Conservation (phyloP, 2,797 vertebrate genomes). For the Argyrosomus regius region DNA sequence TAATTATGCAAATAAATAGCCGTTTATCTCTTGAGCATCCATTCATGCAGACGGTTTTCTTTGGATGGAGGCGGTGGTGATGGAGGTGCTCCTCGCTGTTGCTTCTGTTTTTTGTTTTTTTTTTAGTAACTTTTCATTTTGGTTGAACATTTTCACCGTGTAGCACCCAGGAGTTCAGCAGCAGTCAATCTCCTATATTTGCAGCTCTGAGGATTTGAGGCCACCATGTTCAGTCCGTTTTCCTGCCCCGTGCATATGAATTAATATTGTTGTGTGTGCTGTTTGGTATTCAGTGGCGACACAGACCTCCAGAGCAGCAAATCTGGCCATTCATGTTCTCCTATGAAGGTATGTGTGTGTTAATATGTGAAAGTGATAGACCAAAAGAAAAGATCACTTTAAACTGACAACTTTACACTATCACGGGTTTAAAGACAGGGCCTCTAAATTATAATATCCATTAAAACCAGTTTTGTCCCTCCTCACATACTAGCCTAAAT, state of each 20-base stretch:
- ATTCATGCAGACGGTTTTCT: conserved; percentile 61
- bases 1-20: conserved; percentile 73
- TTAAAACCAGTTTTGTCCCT: conserved; percentile 30
- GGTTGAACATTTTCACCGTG: conserved; percentile 36
- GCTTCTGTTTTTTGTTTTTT: conserved; percentile 15
- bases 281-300: conserved; percentile 18
- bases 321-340: conserved; percentile 29
- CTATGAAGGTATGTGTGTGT: conserved; percentile 24
- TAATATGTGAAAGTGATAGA: conserved; percentile 27
- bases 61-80: conserved; percentile 34
- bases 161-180: conserved; percentile 40
- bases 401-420: conserved; percentile 16
- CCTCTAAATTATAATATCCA: conserved; percentile 25
- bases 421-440: conserved; percentile 23
- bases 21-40: conserved; percentile 47
- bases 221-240: conserved; percentile 2
- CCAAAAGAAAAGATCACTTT: conserved; percentile 42
- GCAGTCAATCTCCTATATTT: conserved; percentile 22
- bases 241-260: background rate
- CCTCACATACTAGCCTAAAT: conserved; percentile 47
- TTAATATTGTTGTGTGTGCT: conserved; percentile 2
- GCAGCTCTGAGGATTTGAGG: conserved; percentile 30
- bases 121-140: conserved; percentile 34
- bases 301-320: conserved; percentile 44
- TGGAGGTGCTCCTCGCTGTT: conserved; percentile 11